Percentiles rank a stretch among this genome's conserved stretches.
These are phyloP conservation scores for Rutpela maculata DNA, from an alignment of 2,888 invertebrate genomes.

Conservation along the genomic window DNA sequence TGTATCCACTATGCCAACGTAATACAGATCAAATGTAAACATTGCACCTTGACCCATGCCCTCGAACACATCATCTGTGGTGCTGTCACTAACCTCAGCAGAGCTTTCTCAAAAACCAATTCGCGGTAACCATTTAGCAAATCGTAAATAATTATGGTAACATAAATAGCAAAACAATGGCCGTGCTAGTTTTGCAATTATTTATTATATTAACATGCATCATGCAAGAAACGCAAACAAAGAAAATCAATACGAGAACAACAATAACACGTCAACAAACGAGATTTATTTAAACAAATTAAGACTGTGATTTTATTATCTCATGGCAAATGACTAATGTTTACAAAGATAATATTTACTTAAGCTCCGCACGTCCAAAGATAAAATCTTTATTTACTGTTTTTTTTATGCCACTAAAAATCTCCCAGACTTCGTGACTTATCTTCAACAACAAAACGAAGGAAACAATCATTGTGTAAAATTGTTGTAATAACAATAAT, in stretches of 20 bases:
- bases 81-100: no score
- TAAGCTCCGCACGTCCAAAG: constrained; percentile 24
- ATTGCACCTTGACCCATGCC: no score
- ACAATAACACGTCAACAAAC: not conserved
- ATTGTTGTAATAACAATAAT: constrained; percentile 28
- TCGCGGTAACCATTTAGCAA: not conserved
- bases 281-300: constrained; percentile 17
- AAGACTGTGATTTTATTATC: constrained; percentile 20
- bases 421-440: constrained; percentile 23
- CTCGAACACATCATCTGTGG: no score
- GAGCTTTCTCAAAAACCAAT: not conserved
- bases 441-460: constrained; percentile 18
- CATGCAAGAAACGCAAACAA: not conserved
- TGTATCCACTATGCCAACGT: no score
- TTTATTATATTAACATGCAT: not conserved
- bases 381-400: constrained; percentile 35
- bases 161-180: not conserved
- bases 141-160: not conserved
- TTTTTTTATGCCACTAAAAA: constrained; percentile 31
- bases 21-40: no score
- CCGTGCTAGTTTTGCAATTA: constrained; percentile 4
- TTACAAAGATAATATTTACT: constrained; percentile 29
- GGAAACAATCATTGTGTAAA: constrained; percentile 12
- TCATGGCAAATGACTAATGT: constrained; percentile 24
- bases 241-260: not conserved